Conservation (phyloP, 2,888 invertebrate genomes). For the Trissolcus brochymenae region DNA sequence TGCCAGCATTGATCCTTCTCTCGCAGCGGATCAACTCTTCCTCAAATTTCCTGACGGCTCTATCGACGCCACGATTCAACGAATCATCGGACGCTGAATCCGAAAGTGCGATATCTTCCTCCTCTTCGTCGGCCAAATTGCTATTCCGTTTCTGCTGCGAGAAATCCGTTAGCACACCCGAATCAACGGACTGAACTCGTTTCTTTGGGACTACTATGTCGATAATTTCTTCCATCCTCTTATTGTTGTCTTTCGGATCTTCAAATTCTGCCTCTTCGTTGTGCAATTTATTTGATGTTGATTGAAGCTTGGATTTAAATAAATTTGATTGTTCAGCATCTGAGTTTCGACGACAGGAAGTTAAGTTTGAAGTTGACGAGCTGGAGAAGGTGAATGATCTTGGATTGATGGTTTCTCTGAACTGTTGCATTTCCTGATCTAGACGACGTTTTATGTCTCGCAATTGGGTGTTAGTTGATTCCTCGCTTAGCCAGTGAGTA, state of each 20-base stretch:
- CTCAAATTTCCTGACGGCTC: conserved; percentile 60
- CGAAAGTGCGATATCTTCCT: conserved; percentile 16
- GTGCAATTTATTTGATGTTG: conserved; percentile 1
- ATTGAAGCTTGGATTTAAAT: background rate
- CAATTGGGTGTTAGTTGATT: conserved; percentile 25
- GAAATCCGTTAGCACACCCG: conserved; percentile 62
- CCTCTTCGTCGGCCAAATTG: conserved; percentile 31
- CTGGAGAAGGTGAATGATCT: no score
- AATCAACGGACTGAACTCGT: conserved; percentile 60
- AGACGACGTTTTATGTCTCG: conserved; percentile 39
- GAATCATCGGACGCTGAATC: conserved; percentile 61
- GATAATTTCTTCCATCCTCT: background rate
- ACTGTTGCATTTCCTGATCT: conserved; percentile 43
- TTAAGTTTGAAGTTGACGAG: no score
- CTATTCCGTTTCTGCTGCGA: conserved; percentile 35
- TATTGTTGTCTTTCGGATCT: background rate
- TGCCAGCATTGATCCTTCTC: conserved; percentile 52
- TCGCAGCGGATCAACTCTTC: conserved; percentile 58
- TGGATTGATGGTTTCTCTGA: conserved; percentile 1
- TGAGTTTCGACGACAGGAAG: background rate
- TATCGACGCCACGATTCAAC: conserved; percentile 62
- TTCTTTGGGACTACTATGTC: conserved; percentile 12
- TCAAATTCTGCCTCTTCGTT: background rate
- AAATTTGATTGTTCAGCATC: conserved; percentile 4
- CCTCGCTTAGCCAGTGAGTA: conserved; percentile 8